Evolutionary conservation across 2,113 vertebrate species (phyloP).

Genomic region (Tyrannus savana): DNA sequence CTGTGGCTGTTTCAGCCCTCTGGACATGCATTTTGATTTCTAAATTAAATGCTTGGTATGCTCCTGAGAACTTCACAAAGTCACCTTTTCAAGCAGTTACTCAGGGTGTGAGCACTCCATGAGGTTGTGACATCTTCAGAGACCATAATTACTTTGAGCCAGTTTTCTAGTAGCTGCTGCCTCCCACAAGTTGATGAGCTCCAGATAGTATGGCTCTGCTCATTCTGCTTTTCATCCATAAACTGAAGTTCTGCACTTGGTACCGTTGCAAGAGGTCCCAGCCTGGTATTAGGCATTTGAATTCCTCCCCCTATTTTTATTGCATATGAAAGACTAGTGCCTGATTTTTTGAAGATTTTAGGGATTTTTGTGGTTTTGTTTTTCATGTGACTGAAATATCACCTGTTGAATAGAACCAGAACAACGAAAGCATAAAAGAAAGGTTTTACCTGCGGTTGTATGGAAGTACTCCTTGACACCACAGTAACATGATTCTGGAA

Average conservation of each 20-base stretch:
- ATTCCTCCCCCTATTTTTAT: neutral
- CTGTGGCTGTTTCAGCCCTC: neutral
- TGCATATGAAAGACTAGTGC: neutral
- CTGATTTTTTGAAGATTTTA: neutral
- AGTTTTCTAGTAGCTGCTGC: neutral
- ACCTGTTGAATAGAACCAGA: neutral
- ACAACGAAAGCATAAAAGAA: neutral
- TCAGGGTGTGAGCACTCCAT: rapidly evolving
- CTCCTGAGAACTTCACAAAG: neutral
- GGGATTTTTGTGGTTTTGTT: neutral
- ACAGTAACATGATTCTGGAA: neutral
- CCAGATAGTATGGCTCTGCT: neutral
- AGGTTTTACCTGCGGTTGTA: neutral
- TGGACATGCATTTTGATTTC: neutral
- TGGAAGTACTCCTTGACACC: neutral
- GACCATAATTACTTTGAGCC: neutral
- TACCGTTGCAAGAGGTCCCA: neutral
- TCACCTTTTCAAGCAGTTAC: neutral
- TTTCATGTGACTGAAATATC: neutral
- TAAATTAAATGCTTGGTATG: neutral
- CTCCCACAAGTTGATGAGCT: neutral
- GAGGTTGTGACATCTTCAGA: neutral
- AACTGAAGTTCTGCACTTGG: neutral
- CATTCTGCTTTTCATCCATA: neutral
- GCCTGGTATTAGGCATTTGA: neutral